A percentile compares a stretch with the other conserved stretches of the same genome.
Conservation (phyloP, 1,140 invertebrate genomes). For the Lethrus apterus region DNA sequence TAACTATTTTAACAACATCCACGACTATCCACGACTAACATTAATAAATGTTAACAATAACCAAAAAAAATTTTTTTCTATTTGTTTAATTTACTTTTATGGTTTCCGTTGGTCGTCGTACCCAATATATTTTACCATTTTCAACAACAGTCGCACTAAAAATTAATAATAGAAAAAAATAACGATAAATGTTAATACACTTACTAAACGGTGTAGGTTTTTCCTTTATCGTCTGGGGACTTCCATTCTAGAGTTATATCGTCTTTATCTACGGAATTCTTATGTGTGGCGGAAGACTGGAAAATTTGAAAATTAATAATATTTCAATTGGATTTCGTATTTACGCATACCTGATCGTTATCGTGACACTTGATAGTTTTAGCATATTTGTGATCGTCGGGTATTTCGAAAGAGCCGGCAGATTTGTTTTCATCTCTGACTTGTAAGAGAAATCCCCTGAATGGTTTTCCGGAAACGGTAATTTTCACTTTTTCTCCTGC, state of each 20-base stretch:
- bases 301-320: background rate
- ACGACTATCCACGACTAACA: too few relatives aligned
- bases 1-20: too few relatives aligned
- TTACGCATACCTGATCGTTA: too few relatives aligned
- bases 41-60: too few relatives aligned
- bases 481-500: slow-evolving; percentile 35
- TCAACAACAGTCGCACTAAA: slow-evolving; percentile 6
- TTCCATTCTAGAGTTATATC: slow-evolving; percentile 8
- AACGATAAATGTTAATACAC: too few relatives aligned
- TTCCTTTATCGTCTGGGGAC: slow-evolving; percentile 1
- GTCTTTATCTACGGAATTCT: slow-evolving; percentile 7
- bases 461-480: slow-evolving; percentile 32
- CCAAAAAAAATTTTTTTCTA: background rate
- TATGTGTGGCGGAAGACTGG: slow-evolving; percentile 8
- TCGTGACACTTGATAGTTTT: slow-evolving; percentile 37
- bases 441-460: slow-evolving; percentile 43
- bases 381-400: slow-evolving; percentile 30
- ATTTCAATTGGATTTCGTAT: background rate
- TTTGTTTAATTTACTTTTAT: slow-evolving; percentile 8
- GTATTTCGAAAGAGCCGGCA: slow-evolving; percentile 38
- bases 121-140: slow-evolving; percentile 7
- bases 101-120: slow-evolving; percentile 4
- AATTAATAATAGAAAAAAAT: slow-evolving; percentile 3
- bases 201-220: slow-evolving; percentile 10
- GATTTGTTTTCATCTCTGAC: slow-evolving; percentile 35